A percentile compares a stretch with the other conserved stretches of the same genome.
Conservation (phyloP, 2,888 invertebrate genomes). For the Frankliniella intonsa region DNA sequence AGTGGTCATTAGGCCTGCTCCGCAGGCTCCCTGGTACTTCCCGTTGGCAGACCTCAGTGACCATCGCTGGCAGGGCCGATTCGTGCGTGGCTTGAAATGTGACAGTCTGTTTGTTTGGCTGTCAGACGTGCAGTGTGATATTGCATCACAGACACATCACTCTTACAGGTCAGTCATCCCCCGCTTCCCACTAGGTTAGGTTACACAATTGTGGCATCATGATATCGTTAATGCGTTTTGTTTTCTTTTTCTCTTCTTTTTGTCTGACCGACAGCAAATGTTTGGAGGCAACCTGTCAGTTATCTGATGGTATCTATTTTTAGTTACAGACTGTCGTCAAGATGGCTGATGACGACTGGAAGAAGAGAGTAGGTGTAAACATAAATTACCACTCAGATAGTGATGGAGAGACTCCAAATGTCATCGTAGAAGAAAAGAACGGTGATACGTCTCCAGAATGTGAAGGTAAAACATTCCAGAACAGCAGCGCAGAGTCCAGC, state of each 20-base stretch:
- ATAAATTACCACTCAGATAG: conserved; percentile 53
- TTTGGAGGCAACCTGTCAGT: not conserved
- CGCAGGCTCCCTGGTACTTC: no score
- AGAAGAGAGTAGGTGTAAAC: conserved; percentile 50
- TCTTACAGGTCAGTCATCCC: not conserved
- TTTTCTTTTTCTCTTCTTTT: not conserved
- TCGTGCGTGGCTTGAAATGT: not conserved
- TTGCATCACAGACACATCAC: not conserved
- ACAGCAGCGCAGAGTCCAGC: conserved; percentile 36
- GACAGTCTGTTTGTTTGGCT: not conserved
- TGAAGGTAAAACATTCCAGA: conserved; percentile 36
- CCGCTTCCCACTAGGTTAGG: not conserved
- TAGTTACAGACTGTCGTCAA: conserved; percentile 2
- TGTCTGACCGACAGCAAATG: not conserved
- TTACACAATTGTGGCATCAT: not conserved
- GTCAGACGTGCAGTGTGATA: not conserved
- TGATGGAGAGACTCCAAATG: conserved; percentile 43
- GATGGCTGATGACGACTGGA: conserved; percentile 51
- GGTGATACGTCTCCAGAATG: conserved; percentile 36
- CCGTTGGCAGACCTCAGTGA: not conserved
- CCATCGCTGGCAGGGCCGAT: not conserved
- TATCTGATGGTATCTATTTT: not conserved
- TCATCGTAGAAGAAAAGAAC: conserved; percentile 33
- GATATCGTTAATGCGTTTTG: not conserved
- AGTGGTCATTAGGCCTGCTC: no score